Conservation (phyloP, 2,888 invertebrate genomes). For the Lasioglossum figueresi region DNA sequence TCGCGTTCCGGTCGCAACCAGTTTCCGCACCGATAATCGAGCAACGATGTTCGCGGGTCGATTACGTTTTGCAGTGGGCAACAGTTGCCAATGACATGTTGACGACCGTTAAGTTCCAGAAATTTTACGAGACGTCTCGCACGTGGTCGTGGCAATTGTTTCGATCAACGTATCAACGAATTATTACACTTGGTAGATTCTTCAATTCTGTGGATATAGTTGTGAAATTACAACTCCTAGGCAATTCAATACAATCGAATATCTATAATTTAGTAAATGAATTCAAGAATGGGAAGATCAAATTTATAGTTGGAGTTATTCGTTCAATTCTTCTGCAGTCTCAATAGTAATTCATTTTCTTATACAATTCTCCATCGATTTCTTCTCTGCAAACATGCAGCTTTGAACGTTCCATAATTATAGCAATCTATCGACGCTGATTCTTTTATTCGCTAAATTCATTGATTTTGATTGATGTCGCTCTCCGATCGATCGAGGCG, state of each 20-base stretch:
- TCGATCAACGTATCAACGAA: too few relatives aligned
- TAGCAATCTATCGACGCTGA: background rate
- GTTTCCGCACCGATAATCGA: slow-evolving; percentile 60
- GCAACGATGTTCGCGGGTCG: slow-evolving; percentile 16
- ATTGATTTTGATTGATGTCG: background rate
- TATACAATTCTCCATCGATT: too few relatives aligned
- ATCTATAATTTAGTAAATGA: background rate
- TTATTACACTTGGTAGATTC: too few relatives aligned
- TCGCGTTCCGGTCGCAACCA: slow-evolving; percentile 63
- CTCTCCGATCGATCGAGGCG: background rate
- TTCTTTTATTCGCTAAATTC: background rate
- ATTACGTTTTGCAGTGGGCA: background rate
- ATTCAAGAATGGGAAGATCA: background rate
- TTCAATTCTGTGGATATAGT: too few relatives aligned
- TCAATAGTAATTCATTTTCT: too few relatives aligned
- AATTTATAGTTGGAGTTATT: too few relatives aligned
- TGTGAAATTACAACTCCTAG: too few relatives aligned
- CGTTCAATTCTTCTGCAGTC: background rate
- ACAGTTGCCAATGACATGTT: background rate
- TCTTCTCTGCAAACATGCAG: too few relatives aligned
- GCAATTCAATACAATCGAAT: too few relatives aligned
- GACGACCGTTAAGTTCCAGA: background rate
- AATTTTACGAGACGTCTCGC: background rate
- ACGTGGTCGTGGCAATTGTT: background rate
- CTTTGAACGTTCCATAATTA: background rate